These are phyloP conservation scores for Andrena flavipes DNA, from an alignment of 2,888 invertebrate genomes.

Conservation along the genomic window DNA sequence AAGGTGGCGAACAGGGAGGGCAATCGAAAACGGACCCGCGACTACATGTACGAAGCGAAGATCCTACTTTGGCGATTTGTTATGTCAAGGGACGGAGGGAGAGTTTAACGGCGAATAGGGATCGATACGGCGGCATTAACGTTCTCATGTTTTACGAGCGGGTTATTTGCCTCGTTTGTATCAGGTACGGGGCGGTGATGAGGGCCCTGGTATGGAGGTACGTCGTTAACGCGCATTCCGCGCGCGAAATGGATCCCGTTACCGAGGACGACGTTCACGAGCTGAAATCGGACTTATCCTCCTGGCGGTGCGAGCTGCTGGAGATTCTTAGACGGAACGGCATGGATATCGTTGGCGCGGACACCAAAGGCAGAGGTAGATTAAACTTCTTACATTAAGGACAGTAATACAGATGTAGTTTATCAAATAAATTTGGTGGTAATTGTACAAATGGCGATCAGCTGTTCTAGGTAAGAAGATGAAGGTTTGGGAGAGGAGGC, in stretches of 20 bases:
- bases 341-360: conserved; percentile 92
- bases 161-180: not conserved
- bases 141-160: not conserved
- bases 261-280: conserved; percentile 98
- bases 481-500: conserved; percentile 93
- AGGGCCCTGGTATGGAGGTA: conserved; percentile 96
- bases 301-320: conserved; percentile 95
- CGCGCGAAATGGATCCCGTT: conserved; percentile 93
- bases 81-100: not conserved
- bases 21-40: conserved; percentile 14
- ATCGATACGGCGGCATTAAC: not conserved
- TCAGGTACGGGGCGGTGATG: conserved; percentile 92
- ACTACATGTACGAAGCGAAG: conserved; percentile 18
- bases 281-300: conserved; percentile 96
- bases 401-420: not conserved
- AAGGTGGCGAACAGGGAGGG: not conserved
- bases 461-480: conserved; percentile 91
- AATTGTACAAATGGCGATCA: conserved; percentile 75
- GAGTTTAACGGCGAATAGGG: not conserved
- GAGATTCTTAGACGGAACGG: conserved; percentile 96
- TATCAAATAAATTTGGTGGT: not conserved
- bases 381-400: not conserved
- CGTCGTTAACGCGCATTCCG: conserved; percentile 94
- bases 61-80: not conserved
- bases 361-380: conserved; percentile 91